A percentile compares a stretch with the other conserved stretches of the same genome.
Conservation (phyloP, 1,140 invertebrate species). For the Heliconius melpomene region DNA sequence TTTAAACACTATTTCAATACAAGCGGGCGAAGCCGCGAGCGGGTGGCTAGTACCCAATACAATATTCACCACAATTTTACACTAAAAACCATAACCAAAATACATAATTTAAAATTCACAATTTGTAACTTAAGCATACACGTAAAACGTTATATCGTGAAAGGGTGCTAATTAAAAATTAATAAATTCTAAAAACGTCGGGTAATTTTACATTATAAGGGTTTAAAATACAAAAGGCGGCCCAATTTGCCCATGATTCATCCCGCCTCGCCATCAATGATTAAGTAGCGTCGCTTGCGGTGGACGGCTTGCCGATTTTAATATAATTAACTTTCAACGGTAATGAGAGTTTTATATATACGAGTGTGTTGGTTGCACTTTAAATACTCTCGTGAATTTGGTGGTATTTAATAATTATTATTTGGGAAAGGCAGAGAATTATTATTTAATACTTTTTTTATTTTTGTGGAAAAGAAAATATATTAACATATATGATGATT, state of each 20-base stretch:
- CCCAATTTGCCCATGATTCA: conserved; percentile 33
- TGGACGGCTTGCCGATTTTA: neutral
- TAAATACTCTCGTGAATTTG: neutral
- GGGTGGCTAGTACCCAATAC: neutral
- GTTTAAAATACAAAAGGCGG: conserved; percentile 15
- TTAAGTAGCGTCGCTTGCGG: conserved; percentile 20
- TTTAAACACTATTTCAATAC: no score
- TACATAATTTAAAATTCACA: neutral
- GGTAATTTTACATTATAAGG: conserved; percentile 26
- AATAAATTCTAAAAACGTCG: conserved; percentile 27
- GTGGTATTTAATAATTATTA: neutral
- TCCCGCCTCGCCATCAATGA: conserved; percentile 24
- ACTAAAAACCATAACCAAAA: neutral
- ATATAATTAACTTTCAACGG: neutral
- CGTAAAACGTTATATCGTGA: neutral
- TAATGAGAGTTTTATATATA: neutral
- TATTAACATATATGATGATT: no score
- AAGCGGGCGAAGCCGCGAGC: no score
- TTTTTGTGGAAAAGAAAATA: neutral
- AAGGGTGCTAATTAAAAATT: conserved; percentile 18
- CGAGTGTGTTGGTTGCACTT: neutral
- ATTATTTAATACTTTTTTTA: no score
- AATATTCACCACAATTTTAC: no score
- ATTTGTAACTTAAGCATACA: conserved; percentile 1
- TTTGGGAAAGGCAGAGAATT: neutral